Evolutionary conservation across 2,888 invertebrate species (phyloP), one percentile per base, ranked within the genome.

Genomic region (Eupithecia inturbata): DNA sequence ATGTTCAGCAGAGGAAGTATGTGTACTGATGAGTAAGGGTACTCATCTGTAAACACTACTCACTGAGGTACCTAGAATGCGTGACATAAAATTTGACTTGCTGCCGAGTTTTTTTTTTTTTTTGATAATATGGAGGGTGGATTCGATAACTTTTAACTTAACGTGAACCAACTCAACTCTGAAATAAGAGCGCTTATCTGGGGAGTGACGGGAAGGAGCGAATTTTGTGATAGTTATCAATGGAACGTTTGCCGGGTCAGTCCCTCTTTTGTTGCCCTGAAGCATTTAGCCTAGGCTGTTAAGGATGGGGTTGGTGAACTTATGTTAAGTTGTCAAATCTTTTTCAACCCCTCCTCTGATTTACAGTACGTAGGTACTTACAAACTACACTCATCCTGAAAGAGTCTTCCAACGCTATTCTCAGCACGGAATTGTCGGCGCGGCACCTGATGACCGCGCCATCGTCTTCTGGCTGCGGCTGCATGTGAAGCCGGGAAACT

Each of bases 311-410:
- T n/a, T n/a, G n/a, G n/a, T n/a, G n/a, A n/a, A 31, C 31, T 31
- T 31, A 31, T 31, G 0, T 6, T 41, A 45, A 14, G 19, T 1
- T 45, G 5, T 45, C 41, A 19, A 19, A 19, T 45, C 16, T 19
- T 45, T 1, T 6, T 19, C 19, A 45, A 45, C 49, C 1, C 9
- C 49, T n/a, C 9, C 49, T 49, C 19, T n/a, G n/a, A 49, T 9
- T 49, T 1, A n/a, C n/a, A n/a, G n/a, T n/a, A n/a, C n/a, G n/a
- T 19, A 22, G 12, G 5, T 57, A 57, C 57, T 57, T 95, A 98
- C 98, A 98, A 87, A 98, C 97, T 77, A 98, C 97, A 87, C 97
- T 97, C 91, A 98, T 95, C 83, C 95, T 95, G 89, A 97, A 96
- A 68, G 96, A 96, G 89, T 98, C 98, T 88, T 98, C 98, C 72